phyloP scores from a whole-genome alignment of 1,140 invertebrate genomes.

The Drosophila kohkoa region DNA sequence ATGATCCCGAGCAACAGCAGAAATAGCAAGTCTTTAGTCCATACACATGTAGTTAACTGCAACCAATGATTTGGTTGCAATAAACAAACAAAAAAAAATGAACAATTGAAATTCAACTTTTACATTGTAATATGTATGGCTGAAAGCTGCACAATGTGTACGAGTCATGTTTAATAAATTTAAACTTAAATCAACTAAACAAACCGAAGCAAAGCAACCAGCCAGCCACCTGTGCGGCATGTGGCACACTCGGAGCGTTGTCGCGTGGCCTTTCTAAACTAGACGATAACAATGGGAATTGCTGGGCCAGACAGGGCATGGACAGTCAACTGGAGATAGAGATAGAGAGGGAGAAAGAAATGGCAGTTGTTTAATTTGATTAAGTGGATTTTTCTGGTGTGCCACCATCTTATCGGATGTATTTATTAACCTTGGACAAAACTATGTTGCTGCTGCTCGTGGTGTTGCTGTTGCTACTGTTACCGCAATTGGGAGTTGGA shows the following conservation, averaged over 20 bases:
- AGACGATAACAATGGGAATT: conserved; percentile 66
- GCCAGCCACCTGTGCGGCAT: conserved; percentile 49
- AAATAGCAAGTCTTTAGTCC: no score
- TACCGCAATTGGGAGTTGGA: not conserved
- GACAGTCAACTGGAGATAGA: conserved; percentile 27
- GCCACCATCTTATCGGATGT: conserved; percentile 47
- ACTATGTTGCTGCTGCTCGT: not conserved
- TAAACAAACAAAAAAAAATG: conserved; percentile 44
- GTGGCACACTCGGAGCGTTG: conserved; percentile 25
- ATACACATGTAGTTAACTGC: no score
- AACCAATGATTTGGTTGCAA: conserved; percentile 68
- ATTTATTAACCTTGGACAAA: conserved; percentile 54
- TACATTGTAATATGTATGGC: conserved; percentile 40
- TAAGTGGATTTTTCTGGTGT: conserved; percentile 46
- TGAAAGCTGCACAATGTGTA: conserved; percentile 29
- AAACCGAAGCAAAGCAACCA: conserved; percentile 37
- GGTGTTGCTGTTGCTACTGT: not conserved
- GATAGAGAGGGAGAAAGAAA: conserved; percentile 26
- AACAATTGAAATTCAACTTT: conserved; percentile 50
- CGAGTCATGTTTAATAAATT: conserved; percentile 69
- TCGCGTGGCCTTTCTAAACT: conserved; percentile 70
- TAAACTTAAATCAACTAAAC: conserved; percentile 58
- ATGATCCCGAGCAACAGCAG: conserved; percentile 35
- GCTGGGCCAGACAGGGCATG: conserved; percentile 42
- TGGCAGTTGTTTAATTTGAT: conserved; percentile 61